Base-by-base conservation (phyloP, 2,888 invertebrate genomes). In the Melinopterus prodromus region DNA sequence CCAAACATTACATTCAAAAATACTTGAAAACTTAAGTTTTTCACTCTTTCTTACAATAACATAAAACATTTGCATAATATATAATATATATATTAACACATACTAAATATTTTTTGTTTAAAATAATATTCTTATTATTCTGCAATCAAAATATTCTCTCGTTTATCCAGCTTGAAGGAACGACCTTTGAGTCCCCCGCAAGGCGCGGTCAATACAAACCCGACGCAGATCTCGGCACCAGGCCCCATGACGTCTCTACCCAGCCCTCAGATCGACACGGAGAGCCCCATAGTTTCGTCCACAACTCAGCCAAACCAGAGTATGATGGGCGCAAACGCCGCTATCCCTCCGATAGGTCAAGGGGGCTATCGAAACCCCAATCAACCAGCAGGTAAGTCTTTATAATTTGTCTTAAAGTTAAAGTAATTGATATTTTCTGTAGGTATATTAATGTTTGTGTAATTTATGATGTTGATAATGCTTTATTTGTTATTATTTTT, bases 131-230 rank as follows among this genome's bases (percentile, higher is more conserved):
- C 26, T 26, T 26, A 26, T 26, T 26, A 26, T 26, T 26, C 26
- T 26, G 1, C 26, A 26, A 26, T 26, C 26, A 26, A 26, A 26
- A 1, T 69, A 77, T 53, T 78, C 82, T 82, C 76, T 84, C 86
- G 77, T 26, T 26, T 26, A 26, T 26, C 26, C 82, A 91, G 91
- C 85, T 88, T 94, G 6, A 94, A 94, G 85, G 94, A 94, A 84
- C 90, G 94, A n/a, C 93, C 94, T 0, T 91, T 94, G 6, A 94
- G 93, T 87, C 94, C 93, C 5, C 90, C 90, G 12, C 89, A 90
- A 69, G 90, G 90, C 35, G 85, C 85, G 80, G 85, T 86, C 7
- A 86, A 86, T 36, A 83, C 87, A n/a, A 86, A 84, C n/a, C 88
- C 88, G 70, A 85, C 88, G 12, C 90, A 88, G 79, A 88, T 89